These are phyloP conservation scores for Xenentodon cancila DNA, from an alignment of 2,797 vertebrate species.

Conservation along the genomic window DNA sequence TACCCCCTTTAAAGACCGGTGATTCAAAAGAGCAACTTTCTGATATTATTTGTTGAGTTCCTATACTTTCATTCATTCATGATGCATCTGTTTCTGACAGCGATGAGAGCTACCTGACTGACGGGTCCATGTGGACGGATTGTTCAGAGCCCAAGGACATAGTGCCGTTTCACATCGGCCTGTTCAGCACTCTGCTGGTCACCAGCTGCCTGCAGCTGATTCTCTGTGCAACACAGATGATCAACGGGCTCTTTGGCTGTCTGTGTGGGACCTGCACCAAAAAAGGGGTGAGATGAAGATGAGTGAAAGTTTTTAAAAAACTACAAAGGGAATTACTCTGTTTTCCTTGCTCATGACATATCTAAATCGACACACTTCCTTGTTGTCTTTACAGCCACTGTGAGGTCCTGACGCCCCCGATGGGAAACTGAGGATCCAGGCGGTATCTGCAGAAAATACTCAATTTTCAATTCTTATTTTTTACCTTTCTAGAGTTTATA, in stretches of 20 bases:
- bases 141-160: constrained; percentile 75
- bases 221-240: constrained; percentile 80
- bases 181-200: constrained; percentile 80
- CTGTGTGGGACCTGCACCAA: constrained; percentile 80
- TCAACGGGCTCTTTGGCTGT: constrained; percentile 85
- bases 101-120: constrained; percentile 65
- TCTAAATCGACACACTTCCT: neutral
- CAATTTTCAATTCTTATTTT: neutral
- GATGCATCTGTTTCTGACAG: constrained; percentile 41
- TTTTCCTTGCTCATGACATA: no score
- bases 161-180: constrained; percentile 77
- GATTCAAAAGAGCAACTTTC: constrained; percentile 4
- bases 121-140: constrained; percentile 23
- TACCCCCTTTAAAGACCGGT: constrained; percentile 74
- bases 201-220: constrained; percentile 70
- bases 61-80: neutral
- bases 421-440: constrained; percentile 21
- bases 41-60: accelerated
- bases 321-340: neutral
- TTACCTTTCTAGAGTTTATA: constrained; percentile 9
- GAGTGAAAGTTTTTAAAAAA: neutral
- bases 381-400: constrained; percentile 36
- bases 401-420: constrained; percentile 20
- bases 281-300: constrained; percentile 59
- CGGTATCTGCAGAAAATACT: neutral